Base-by-base conservation (phyloP, 2,888 invertebrate genomes). In the Stenodema calcarata region DNA sequence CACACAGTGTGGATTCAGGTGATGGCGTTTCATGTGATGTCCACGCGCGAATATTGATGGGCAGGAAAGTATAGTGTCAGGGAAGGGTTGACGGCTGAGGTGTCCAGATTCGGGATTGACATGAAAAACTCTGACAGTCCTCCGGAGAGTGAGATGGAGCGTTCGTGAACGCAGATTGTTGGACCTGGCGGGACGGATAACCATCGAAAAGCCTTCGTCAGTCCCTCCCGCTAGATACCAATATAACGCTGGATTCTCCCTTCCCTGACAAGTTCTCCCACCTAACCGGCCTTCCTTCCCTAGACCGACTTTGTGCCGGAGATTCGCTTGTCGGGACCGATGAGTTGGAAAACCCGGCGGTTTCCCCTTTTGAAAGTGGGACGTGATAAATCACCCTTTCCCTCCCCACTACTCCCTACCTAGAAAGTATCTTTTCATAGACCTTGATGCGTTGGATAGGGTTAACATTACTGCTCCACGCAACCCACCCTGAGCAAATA, bases 311-410 rank as follows among this genome's bases (percentile, higher is more conserved):
- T 73, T 73, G 73, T 73, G 73, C 73, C 73, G 73, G 73, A 73
- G 73, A 73, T 73, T 73, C 73, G 73, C 30, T 73, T 73, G 73
- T 73, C 73, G 73, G 30, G 78, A 78, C 78, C 78, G 78, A 44
- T 78, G 78, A 78, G 78, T 78, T 44, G 78, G 78, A 78, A 78
- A 78, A 78, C 78, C 42, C 78, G 42, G 73, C n/a, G 73, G 78
- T 78, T 42, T 44, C 78, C 78, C 18, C 78, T 73, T 73, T 73
- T 73, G 73, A 73, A 73, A 73, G 78, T 78, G 78, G 78, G 44
- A 42, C 42, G 78, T 44, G 78, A 78, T 78, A 78, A 78, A 78
- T 78, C 78, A 78, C 78, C 78, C 78, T 41, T 78, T 42, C 35
- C 78, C 78, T 18, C 54, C 18, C 9, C 23, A 3, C 54, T 18